Evolutionary conservation across 2,113 vertebrate genomes (phyloP), one percentile per base, ranked within the genome.

Genomic region (Montifringilla adamsi): DNA sequence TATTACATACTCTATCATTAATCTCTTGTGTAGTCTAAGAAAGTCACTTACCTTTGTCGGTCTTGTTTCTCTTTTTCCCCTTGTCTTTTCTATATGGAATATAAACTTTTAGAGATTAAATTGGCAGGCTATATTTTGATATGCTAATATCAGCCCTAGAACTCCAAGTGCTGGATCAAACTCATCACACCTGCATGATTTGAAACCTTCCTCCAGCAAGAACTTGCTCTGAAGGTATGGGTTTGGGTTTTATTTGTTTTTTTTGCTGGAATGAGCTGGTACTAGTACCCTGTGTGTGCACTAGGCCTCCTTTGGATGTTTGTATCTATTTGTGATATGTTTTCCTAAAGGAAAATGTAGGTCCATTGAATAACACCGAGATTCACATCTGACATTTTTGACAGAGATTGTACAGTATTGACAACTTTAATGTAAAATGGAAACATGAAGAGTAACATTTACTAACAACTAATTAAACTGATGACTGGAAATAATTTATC

Each of bases 311-410:
- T 49, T 7, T 64, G 8, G 9, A 35, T n/a, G 23, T 84, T 78
- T 84, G 9, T 23, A 41, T 70, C 59, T 56, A 28, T 76, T 84
- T 53, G 1, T 59, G 27, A 13, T 47, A 22, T 39, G 22, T 1
- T 22, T 64, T 43, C 73, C 30, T 44, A 14, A 50, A 81, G 8
- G 23, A 78, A 74, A 64, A 75, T 69, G 4, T 82, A 83, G 44
- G 64, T 96, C 87, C 49, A 73, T 7, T 72, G 82, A 97, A 84
- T 95, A 89, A 93, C 56, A 94, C 46, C 59, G 89, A 90, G 72
- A 85, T 92, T 84, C 89, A 85, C 64, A 92, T 96, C 81, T 96
- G 90, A 86, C 52, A 89, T 82, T 97, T 98, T 97, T 96, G 79
- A 92, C 84, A 97, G 86, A 95, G 75, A 78, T 95, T 97, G 79